Evolutionary conservation across 2,888 invertebrate species (phyloP), one percentile per base, ranked within the genome.

Genomic region (Perithous albicinctus): DNA sequence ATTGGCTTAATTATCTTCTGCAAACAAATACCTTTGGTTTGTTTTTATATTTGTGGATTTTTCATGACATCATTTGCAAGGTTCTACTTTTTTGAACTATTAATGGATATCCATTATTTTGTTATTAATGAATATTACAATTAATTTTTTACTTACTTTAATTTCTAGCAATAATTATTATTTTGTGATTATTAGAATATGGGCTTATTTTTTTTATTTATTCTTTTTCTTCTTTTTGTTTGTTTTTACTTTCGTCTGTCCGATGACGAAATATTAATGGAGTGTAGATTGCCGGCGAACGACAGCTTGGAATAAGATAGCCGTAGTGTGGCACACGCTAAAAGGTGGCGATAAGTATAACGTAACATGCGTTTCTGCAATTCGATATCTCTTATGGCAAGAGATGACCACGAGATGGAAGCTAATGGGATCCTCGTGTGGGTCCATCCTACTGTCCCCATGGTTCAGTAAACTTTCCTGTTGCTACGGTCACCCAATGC

Each of bases 341-440:
- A 74, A 74, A 74, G 69, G 51, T 48, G 69, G 43, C 66, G 59
- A 75, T 70, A 75, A 75, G 79, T 80, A 75, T 80, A 69, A 70
- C 70, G 78, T 81, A 54, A 81, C 78, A 20, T 38, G 56, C 38
- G 85, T 84, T 72, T 84, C 66, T 82, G 87, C 79, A 88, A 88
- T 81, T 80, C 82, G 88, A 88, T 88, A 88, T 82, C 83, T 72
- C 61, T 64, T 78, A 70, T 20, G 46, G 35, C 12, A n/a, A 66
- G 48, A 59, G 8, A 82, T 63, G 66, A 69, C 54, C 64, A 63
- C 69, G 84, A 80, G 81, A 83, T 56, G 82, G 67, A 69, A 72
- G 84, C 87, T 89, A 89, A 89, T 89, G 89, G 89, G 72, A 83
- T 86, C 35, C 23, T 18, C 41, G 12, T 54, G 20, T 15, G 35